A percentile compares a stretch with the other conserved stretches of the same genome.
Conservation (phyloP, 2,888 invertebrate species). For the Didymodactylos carnosus region DNA sequence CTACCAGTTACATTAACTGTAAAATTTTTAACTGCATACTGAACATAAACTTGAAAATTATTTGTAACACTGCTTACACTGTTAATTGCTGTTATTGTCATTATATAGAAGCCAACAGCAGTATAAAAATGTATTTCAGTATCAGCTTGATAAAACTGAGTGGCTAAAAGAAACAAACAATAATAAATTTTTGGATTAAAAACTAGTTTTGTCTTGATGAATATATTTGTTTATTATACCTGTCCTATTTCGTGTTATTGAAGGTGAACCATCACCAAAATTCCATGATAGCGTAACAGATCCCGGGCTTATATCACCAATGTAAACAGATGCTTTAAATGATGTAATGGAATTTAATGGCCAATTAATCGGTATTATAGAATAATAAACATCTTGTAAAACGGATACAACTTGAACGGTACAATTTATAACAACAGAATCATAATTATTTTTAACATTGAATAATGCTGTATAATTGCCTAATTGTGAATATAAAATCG, state of each 20-base stretch:
- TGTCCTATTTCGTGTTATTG: not conserved
- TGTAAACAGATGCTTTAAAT: not conserved
- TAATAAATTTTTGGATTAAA: too few relatives aligned
- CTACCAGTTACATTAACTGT: not conserved
- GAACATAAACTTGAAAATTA: not conserved
- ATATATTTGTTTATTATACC: not conserved
- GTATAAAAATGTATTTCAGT: not conserved
- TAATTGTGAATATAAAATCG: not conserved
- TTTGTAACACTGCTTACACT: not conserved
- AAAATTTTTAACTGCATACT: not conserved
- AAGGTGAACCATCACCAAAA: not conserved
- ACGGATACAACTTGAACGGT: not conserved
- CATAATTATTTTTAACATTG: not conserved
- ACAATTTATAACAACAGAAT: not conserved
- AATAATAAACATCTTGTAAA: not conserved
- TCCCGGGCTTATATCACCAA: not conserved
- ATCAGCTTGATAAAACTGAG: not conserved
- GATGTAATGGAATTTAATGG: not conserved
- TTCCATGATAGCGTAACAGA: not conserved
- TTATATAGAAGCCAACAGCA: not conserved
- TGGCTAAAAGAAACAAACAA: not conserved
- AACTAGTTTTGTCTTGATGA: too few relatives aligned
- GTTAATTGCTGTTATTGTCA: not conserved
- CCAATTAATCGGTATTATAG: not conserved
- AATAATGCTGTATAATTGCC: not conserved